These are phyloP conservation scores for Grammatotria lemairii DNA, from an alignment of 2,113 vertebrate species.

Conservation along the genomic window DNA sequence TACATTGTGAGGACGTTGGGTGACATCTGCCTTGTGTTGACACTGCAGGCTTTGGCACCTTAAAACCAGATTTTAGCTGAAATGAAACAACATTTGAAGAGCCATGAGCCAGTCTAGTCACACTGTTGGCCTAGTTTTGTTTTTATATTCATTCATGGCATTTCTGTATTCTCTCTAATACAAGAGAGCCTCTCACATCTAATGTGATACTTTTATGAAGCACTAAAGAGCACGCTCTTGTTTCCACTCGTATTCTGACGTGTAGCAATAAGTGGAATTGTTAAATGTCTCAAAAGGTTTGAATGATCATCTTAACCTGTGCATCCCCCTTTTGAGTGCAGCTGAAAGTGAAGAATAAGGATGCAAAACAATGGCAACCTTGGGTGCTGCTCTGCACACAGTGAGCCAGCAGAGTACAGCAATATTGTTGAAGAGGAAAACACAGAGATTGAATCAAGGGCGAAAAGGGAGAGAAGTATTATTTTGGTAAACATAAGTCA, in stretches of 20 bases:
- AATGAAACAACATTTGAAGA: not conserved
- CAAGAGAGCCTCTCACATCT: not conserved
- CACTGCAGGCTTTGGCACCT: not conserved
- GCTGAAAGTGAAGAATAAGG: constrained; percentile 3
- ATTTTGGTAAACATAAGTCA: constrained; percentile 19
- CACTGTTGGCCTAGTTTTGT: not conserved
- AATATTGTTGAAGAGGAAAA: not conserved
- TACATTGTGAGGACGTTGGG: not conserved
- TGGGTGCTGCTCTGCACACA: not conserved
- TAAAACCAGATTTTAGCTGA: not conserved
- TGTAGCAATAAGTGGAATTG: not conserved
- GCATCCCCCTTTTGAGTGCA: not conserved
- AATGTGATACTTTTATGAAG: not conserved
- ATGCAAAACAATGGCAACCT: constrained; percentile 17
- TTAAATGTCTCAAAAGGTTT: not conserved
- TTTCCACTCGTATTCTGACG: not conserved
- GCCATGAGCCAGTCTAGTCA: not conserved
- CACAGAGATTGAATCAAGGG: not conserved
- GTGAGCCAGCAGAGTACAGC: not conserved
- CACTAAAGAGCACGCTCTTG: not conserved
- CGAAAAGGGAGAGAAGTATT: not conserved
- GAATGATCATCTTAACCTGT: constrained; percentile 10
- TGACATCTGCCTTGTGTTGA: not conserved
- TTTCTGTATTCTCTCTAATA: not conserved
- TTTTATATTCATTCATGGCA: not conserved